Evolutionary conservation across 1,140 invertebrate genomes (phyloP), one percentile per base, ranked within the genome.

Genomic region (Hypsibius dujardini): DNA sequence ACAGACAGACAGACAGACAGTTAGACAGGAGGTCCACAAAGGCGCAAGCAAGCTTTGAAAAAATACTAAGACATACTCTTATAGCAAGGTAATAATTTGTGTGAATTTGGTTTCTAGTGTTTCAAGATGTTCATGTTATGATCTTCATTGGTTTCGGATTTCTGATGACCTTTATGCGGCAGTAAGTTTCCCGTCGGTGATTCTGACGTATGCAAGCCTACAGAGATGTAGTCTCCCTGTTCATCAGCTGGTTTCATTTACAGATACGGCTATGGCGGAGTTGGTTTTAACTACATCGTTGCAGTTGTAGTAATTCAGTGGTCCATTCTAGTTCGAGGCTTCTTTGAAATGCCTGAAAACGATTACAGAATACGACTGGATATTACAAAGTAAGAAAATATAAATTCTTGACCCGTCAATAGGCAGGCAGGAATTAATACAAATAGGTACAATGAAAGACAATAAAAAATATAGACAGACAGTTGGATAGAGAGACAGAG

Each of bases 131-230:
- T 0, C 91, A 95, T 80, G 90, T 94, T 2, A 96, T 97, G 93
- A 92, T 98, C 76, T 95, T 93, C 81, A 85, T 96, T 74, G 94
- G 94, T 73, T 95, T 96, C 77, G 93, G 92, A 0, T 97, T 93
- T 77, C 81, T 97, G 72, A 96, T 97, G 92, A 94, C 91, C 0
- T 97, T 96, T 77, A 80, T 96, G 40, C 88, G 88, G 76, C 85
- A 86, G 74, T 96, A 96, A 67, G 7, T 67, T 7, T 7, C 7
- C n/a, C 50, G 7, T 56, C n/a, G n/a, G n/a, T n/a, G n/a, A n/a
- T n/a, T n/a, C n/a, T n/a, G n/a, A n/a, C n/a, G n/a, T n/a, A n/a
- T n/a, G n/a, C 7, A n/a, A 7, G 50, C 50, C 50, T 7, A 7
- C 50, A n/a, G 7, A 56, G 7, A 56, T 56, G 7, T 7, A 56